Conservation (phyloP, 1,140 invertebrate species). For the Aphis gossypii region DNA sequence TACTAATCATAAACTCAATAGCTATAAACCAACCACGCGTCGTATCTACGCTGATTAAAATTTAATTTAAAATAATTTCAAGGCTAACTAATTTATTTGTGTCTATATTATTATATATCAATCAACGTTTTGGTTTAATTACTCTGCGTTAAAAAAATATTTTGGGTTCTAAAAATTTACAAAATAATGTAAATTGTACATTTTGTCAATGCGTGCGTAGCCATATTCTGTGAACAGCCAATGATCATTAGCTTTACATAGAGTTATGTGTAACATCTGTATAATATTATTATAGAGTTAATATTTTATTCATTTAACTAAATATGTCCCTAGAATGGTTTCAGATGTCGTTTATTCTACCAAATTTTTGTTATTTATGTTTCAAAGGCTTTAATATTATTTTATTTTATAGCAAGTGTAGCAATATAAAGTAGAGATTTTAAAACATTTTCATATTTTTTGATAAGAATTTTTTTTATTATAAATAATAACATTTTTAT, state of each 20-base stretch:
- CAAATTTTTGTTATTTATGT: neutral
- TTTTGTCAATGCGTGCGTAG: neutral
- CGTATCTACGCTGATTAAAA: neutral
- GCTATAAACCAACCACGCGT: neutral
- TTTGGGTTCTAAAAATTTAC: neutral
- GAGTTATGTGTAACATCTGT: neutral
- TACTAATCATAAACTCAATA: neutral
- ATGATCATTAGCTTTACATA: neutral
- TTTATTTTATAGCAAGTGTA: neutral
- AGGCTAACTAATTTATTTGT: neutral
- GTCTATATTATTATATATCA: neutral
- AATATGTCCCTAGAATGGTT: neutral
- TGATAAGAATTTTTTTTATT: neutral
- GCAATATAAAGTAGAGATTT: neutral
- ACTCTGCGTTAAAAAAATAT: neutral
- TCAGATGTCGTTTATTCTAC: neutral
- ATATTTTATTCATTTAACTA: neutral
- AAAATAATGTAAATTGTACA: neutral
- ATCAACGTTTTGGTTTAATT: neutral
- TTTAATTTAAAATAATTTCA: neutral
- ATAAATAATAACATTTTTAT: neutral
- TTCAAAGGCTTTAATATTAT: neutral
- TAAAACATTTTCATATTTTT: neutral
- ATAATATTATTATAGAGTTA: neutral
- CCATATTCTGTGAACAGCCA: neutral